These are phyloP conservation scores for Ooceraea biroi DNA, from an alignment of 1,140 invertebrate species.

Conservation along the genomic window DNA sequence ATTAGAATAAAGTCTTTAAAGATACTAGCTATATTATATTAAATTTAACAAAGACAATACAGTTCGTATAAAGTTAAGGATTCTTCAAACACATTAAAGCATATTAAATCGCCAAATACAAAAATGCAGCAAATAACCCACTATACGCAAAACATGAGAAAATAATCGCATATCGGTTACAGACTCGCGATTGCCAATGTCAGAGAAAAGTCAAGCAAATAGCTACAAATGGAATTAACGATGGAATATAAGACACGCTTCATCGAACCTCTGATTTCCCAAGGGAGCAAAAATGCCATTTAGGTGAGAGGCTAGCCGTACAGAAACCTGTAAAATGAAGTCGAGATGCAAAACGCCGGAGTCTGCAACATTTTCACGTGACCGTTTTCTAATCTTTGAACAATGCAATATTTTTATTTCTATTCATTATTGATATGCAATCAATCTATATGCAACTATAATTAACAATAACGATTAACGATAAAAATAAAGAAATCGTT, in stretches of 20 bases:
- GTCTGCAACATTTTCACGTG: constrained; percentile 27
- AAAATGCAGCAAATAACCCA: not conserved
- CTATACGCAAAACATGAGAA: not conserved
- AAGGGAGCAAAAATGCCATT: constrained; percentile 75
- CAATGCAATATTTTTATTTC: constrained; percentile 21
- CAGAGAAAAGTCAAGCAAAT: constrained; percentile 64
- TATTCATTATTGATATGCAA: too few species aligned
- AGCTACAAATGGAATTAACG: constrained; percentile 78
- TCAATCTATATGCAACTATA: too few species aligned
- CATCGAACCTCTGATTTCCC: constrained; percentile 79
- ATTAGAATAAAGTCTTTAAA: too few species aligned
- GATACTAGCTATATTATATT: too few species aligned
- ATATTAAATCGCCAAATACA: not conserved
- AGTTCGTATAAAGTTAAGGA: not conserved
- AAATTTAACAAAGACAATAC: too few species aligned
- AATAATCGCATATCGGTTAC: constrained; percentile 34
- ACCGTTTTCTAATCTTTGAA: not conserved
- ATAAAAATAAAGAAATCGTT: too few species aligned
- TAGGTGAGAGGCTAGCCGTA: constrained; percentile 56
- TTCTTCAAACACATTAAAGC: not conserved
- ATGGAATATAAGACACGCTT: constrained; percentile 69
- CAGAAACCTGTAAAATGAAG: constrained; percentile 39
- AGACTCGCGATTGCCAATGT: constrained; percentile 22
- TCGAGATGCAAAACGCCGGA: constrained; percentile 6
- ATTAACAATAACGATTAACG: too few species aligned